Base-by-base conservation (phyloP, 2,888 invertebrate species). In the Sminthurinus aureus region DNA sequence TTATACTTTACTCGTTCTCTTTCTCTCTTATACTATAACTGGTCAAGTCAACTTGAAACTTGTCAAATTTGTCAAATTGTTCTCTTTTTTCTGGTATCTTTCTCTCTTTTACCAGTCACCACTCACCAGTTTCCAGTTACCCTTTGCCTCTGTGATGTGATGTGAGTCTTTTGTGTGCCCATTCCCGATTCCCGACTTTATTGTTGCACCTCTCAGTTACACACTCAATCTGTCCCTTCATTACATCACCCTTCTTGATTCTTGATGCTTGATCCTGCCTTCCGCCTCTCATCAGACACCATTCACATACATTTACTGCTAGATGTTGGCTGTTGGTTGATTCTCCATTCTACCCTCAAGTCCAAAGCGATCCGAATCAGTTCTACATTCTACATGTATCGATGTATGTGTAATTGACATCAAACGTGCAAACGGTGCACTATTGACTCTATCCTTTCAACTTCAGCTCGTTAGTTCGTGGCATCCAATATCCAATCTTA, bases 1-100 rank as follows among this genome's bases (percentile, higher is more conserved):
- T 38, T 38, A 38, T 38, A 38, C 38, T n/a, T n/a, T n/a, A n/a
- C n/a, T n/a, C n/a, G n/a, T n/a, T n/a, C n/a, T 38, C 38, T 38
- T 38, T 38, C 38, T 38, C 38, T 38, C 6, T 38, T 38, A 38
- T 38, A 38, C 38, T 38, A 38, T 18, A 58, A 51, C 15, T 51
- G 69, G 69, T 69, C 69, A 79, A 79, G 79, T 79, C 79, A 79
- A 71, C 69, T 79, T 69, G 79, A 79, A 79, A 79, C 79, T 69
- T 79, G 79, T 79, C 79, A 74, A 74, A 74, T 74, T 74, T 74
- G 74, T 74, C 74, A 79, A 79, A 79, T 79, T 79, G 66, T 79
- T 69, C 69, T 15, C 79, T 26, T 79, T 79, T 79, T 58, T 77
- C 6, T 6, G 3, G 1, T 6, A 18, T 64, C 58, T 58, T 15